These are phyloP conservation scores for Choristoneura fumiferana DNA, from an alignment of 1,140 invertebrate species.

Conservation along the genomic window DNA sequence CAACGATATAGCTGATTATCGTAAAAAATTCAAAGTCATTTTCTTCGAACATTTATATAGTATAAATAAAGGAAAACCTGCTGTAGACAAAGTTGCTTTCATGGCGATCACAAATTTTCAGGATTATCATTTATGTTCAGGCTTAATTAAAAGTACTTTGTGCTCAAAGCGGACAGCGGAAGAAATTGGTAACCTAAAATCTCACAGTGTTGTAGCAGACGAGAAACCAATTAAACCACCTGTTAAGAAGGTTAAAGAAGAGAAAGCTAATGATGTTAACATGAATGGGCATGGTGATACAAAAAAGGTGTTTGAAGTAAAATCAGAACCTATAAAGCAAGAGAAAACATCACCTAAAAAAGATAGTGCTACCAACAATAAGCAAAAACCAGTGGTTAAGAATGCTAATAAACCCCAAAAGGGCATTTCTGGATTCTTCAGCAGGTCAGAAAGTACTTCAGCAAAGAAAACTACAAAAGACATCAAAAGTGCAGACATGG, in stretches of 20 bases:
- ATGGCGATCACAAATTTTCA: constrained; percentile 51
- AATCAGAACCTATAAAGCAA: constrained; percentile 27
- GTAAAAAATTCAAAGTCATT: constrained; percentile 40
- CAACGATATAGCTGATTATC: constrained; percentile 38
- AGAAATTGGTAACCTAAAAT: constrained; percentile 55
- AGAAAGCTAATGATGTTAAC: constrained; percentile 1
- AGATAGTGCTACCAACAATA: constrained; percentile 24
- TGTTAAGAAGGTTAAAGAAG: constrained; percentile 37
- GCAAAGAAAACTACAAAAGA: constrained; percentile 33
- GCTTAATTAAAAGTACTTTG: constrained; percentile 49
- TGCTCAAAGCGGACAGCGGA: constrained; percentile 47
- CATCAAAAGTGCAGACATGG: constrained; percentile 20
- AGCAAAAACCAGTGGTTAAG: constrained; percentile 27
- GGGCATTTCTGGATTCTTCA: constrained; percentile 61
- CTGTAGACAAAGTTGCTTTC: constrained; percentile 43
- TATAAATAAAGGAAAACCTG: constrained; percentile 43
- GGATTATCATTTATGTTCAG: constrained; percentile 54
- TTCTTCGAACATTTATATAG: constrained; percentile 67
- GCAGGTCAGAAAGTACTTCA: constrained; percentile 37
- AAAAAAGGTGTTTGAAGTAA: constrained; percentile 18
- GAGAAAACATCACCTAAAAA: constrained; percentile 43
- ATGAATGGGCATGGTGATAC: neutral
- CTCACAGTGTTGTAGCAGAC: constrained; percentile 39
- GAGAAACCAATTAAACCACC: constrained; percentile 25
- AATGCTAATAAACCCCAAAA: constrained; percentile 45